A percentile compares a stretch with the other conserved stretches of the same genome.
These are phyloP conservation scores for Microctonus brassicae DNA, from an alignment of 2,888 invertebrate species.

Conservation along the genomic window DNA sequence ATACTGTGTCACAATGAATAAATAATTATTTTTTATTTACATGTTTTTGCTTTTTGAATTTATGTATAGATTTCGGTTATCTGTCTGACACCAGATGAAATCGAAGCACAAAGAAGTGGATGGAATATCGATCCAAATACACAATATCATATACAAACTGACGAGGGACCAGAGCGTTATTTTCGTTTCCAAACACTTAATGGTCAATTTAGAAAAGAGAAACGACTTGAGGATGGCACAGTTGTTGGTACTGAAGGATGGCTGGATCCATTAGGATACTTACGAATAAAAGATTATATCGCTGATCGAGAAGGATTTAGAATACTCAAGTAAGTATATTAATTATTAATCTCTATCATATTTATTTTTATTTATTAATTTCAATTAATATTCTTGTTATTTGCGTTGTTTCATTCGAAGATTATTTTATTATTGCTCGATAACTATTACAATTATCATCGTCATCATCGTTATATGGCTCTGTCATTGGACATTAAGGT, in stretches of 20 bases:
- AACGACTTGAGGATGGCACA: conserved; percentile 87
- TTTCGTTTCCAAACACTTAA: conserved; percentile 91
- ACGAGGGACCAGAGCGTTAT: conserved; percentile 91
- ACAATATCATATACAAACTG: conserved; percentile 93
- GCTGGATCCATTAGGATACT: conserved; percentile 86
- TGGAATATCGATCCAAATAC: conserved; percentile 77
- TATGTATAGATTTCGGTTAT: conserved; percentile 60
- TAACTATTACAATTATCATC: no score
- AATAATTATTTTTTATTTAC: neutral
- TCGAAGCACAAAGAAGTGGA: conserved; percentile 68
- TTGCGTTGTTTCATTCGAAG: neutral
- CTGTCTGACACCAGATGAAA: conserved; percentile 61
- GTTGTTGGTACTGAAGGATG: conserved; percentile 91
- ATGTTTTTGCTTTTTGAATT: conserved; percentile 4
- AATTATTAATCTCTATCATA: neutral
- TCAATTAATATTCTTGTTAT: no score
- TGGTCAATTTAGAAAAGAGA: conserved; percentile 91
- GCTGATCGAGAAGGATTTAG: conserved; percentile 88
- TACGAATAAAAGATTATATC: conserved; percentile 89
- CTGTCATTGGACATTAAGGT: conserved; percentile 15
- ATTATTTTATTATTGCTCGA: neutral
- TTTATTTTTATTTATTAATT: neutral
- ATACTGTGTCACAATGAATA: neutral
- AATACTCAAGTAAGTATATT: conserved; percentile 74
- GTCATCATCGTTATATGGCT: no score